Evolutionary conservation across 2,888 invertebrate genomes (phyloP), one percentile per base, ranked within the genome.

Genomic region (Nephrotoma appendiculata): DNA sequence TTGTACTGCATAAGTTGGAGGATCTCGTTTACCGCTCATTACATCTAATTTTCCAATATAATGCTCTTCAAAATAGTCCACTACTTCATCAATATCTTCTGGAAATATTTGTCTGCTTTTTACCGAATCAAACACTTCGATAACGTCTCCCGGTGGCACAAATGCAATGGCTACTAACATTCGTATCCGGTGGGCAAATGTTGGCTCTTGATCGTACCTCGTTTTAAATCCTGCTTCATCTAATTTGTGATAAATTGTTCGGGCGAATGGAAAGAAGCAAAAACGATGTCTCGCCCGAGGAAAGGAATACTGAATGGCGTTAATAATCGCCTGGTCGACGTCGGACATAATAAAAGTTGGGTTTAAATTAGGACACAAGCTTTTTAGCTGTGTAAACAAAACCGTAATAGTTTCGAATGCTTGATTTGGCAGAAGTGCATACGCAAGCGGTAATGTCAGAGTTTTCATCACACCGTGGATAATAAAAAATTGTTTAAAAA

Each of bases 401-500:
- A 52, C 11, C 41, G 48, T 9, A 86, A 52, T 41, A 31, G 43
- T 86, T 87, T 86, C 48, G 86, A 83, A 86, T 87, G 9, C 19
- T 12, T 83, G 83, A 12, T 88, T 87, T 86, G 88, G 86, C 31
- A 87, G 87, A n/a, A 88, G 86, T 9, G 87, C 87, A 86, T 88
- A 88, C 15, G 88, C 85, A 45, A 88, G 86, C 31, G 88, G 88
- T 41, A 88, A 41, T 4, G 87, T 52, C 45, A 85, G 85, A n/a
- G 87, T 87, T 9, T 87, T 45, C 19, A 87, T 48, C 44, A 88
- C 83, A 45, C 87, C 88, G 86, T 89, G 88, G 43, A 89, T 87
- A 15, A 87, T 88, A 19, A 88, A 88, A 9, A 88, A 83, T 86
- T 88, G 88, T 31, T 87, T 19, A 86, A 88, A 89, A n/a, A 88